Evolutionary conservation across 2,888 invertebrate genomes (phyloP).

Genomic region (Euplagia quadripunctaria): DNA sequence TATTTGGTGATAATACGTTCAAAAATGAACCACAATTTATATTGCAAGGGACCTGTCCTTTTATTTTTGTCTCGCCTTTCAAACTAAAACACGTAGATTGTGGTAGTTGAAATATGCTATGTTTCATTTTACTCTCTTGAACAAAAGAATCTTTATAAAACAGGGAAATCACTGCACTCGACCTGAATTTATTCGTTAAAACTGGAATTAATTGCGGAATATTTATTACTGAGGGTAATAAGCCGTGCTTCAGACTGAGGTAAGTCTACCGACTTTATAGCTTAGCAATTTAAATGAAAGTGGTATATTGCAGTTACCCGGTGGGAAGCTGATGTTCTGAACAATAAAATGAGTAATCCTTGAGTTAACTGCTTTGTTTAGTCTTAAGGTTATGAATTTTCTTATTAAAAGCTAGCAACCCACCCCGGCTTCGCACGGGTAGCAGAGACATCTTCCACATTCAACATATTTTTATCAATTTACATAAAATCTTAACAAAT

Average conservation of each 20-base stretch:
- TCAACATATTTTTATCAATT: too few species aligned
- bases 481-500: too few species aligned
- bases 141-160: neutral
- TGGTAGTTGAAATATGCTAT: too few species aligned
- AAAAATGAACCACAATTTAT: too few species aligned
- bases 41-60: too few species aligned
- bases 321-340: neutral
- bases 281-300: constrained; percentile 12
- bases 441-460: too few species aligned
- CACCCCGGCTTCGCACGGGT: too few species aligned
- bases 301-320: constrained; percentile 1
- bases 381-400: too few species aligned
- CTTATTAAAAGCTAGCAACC: too few species aligned
- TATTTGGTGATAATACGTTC: too few species aligned
- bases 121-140: neutral
- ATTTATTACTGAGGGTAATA: constrained; percentile 14
- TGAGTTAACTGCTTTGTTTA: neutral
- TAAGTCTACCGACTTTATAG: constrained; percentile 4
- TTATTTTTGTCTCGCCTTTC: too few species aligned
- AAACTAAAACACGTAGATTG: too few species aligned
- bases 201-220: constrained; percentile 14
- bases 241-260: constrained; percentile 1
- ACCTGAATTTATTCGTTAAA: constrained; percentile 1
- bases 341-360: constrained; percentile 3
- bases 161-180: neutral